Evolutionary conservation across 1,140 invertebrate species (phyloP), one percentile per base, ranked within the genome.

Genomic region (Nautilus pompilius): DNA sequence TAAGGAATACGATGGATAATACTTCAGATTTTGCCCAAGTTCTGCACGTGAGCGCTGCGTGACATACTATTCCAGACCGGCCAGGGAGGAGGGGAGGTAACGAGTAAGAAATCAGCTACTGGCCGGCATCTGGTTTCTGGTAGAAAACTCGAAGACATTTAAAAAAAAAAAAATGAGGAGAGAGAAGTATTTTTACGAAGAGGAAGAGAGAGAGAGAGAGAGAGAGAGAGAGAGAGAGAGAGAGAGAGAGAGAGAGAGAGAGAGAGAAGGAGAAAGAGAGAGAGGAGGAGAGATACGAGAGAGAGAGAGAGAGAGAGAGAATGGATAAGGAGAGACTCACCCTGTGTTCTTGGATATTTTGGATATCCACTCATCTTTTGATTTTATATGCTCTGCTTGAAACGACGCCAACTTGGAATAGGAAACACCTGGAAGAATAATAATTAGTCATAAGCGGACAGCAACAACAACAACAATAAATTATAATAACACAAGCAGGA

Each of bases 71-170:
- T 63, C 62, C 13, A 69, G 33, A 56, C 68, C 66, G 24, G 15
- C 63, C 6, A 58, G 41, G 24, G 64, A 69, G n/a, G n/a, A n/a
- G n/a, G n/a, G n/a, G n/a, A n/a, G n/a, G n/a, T n/a, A n/a, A n/a
- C n/a, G n/a, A n/a, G n/a, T n/a, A n/a, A n/a, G n/a, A n/a, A n/a
- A n/a, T n/a, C n/a, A n/a, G n/a, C n/a, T n/a, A n/a, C n/a, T n/a
- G n/a, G n/a, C n/a, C n/a, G n/a, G n/a, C n/a, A n/a, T n/a, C n/a
- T 20, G 58, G 26, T 24, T 49, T 59, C 68, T 65, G 66, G 24
- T 65, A 66, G 33, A 65, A 65, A 32, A 69, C 62, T 5, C 64
- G 68, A 49, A 69, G 64, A 49, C 58, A 58, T 65, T 69, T 48
- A 13, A 60, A 62, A 30, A 6, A 61, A 22, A 34, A 45, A 41